Evolutionary conservation across 2,113 vertebrate species (phyloP).

Genomic region (Kryptolebias marmoratus): DNA sequence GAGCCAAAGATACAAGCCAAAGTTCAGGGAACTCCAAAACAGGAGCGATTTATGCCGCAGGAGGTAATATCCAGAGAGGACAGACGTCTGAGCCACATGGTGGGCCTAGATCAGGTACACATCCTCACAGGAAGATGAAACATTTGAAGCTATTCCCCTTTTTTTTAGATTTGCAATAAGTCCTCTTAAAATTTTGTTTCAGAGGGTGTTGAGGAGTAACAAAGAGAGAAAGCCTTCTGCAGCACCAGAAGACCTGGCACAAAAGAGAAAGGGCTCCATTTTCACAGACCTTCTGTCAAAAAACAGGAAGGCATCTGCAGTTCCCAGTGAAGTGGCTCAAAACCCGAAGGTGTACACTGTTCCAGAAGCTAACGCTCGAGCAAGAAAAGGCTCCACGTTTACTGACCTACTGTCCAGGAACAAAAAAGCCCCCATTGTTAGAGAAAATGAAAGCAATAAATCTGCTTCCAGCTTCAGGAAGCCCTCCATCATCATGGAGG

Average conservation of each 20-base stretch:
- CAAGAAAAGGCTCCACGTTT: conserved; percentile 72
- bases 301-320: conserved; percentile 66
- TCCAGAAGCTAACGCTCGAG: conserved; percentile 44
- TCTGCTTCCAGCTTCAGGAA: conserved; percentile 46
- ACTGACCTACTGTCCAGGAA: conserved; percentile 68
- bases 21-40: conserved; percentile 6
- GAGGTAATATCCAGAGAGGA: conserved; percentile 71
- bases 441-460: conserved; percentile 34
- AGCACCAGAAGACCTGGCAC: conserved; percentile 41
- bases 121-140: background rate
- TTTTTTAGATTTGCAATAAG: background rate
- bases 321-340: conserved; percentile 43
- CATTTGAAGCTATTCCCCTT: background rate
- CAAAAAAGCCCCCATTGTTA: conserved; percentile 56
- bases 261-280: conserved; percentile 65
- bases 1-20: conserved; percentile 84
- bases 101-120: conserved; percentile 78
- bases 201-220: conserved; percentile 74
- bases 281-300: conserved; percentile 70
- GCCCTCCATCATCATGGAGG: conserved; percentile 74
- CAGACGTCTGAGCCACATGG: conserved; percentile 78
- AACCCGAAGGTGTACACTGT: conserved; percentile 58
- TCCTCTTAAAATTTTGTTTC: conserved; percentile 6
- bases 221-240: conserved; percentile 44
- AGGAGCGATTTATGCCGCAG: conserved; percentile 54